Evolutionary conservation across 2,797 vertebrate species (phyloP), one percentile per base, ranked within the genome.

Genomic region (Clarias pachynema): DNA sequence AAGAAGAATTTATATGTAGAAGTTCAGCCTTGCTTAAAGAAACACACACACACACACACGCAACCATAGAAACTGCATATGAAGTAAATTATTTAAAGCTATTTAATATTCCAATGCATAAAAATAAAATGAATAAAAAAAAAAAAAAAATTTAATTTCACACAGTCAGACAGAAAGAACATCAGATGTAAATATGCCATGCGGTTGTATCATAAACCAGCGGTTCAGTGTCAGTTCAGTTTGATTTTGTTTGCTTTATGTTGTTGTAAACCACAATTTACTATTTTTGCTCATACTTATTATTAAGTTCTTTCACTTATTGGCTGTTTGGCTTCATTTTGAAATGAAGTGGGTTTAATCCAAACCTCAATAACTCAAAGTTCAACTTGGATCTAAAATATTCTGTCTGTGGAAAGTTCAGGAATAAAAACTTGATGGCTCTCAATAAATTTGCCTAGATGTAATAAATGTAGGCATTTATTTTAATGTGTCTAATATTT

Each of bases 1-100:
- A 77, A 24, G 31, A 78, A 62, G 20, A 37, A 78, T 57, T 70
- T 34, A 62, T 70, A 70, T 60, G n/a, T 22, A 79, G 72, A 56
- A 66, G 60, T 65, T 75, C n/a, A 75, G 20, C 57, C 70, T 74
- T 22, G 73, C 82, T 29, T 66, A 26, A 66, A 84, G 12, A 75
- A n/a, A 80, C 22, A 49, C 60, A 62, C 59, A 63, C 75, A 78
- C 53, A 77, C 26, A 77, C 53, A 57, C 26, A 80, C 26, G 49
- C 53, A 18, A 56, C 29, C 9, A 59, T 34, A 34, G 26, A 7
- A 24, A 34, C 10, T 24, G 53, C 18, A 59, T 34, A 59, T 57
- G 9, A 59, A 78, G 24, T 34, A 4, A 31, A 77, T 31, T 34
- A 34, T 59, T 22, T 3, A 22, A 29, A 59, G 10, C 2, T 5